Base-by-base conservation (phyloP, 2,797 vertebrate genomes). In the Trachurus trachurus region DNA sequence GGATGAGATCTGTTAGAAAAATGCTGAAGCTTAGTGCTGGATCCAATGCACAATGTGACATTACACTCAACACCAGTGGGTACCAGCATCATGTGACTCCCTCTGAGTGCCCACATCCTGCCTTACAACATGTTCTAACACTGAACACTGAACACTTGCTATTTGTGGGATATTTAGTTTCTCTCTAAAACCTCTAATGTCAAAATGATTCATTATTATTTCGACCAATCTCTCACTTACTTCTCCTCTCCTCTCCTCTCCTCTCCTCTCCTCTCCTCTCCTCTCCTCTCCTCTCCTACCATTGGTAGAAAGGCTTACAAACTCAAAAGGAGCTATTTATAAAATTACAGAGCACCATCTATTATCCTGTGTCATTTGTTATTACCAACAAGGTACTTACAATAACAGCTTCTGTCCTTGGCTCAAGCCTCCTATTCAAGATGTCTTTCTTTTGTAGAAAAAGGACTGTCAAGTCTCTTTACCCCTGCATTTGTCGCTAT, bases 401-500 rank as follows among this genome's bases (percentile, higher is more conserved):
- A 34, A 34, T 34, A n/a, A 56, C 11, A 78, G 12, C 59, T 78
- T 5, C 22, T 73, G 45, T 54, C 42, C n/a, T 57, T 67, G 21
- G 12, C 12, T 69, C n/a, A 67, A 13, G 57, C 76, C 8, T 70
- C 15, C 5, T 59, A 45, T 67, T 54, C 0, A 47, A 45, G 26
- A 26, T 13, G 34, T 42, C 40, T 13, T 42, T 42, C n/a, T 22
- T 54, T 63, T 1, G 22, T 57, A 12, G 10, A 29, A 73, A 82
- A 86, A 68, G 61, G 21, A 75, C 34, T 57, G 85, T 78, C 61
- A 80, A 56, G 71, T 79, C 34, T 76, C 74, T 72, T 76, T 64
- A 60, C 40, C 37, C 49, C 56, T 40, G 71, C 74, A 61, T 73
- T 80, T 85, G 83, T 84, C 70, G 54, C 77, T 81, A 44, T 84